phyloP scores from a whole-genome alignment of 1,140 invertebrate species.

The Pararge aegeria region DNA sequence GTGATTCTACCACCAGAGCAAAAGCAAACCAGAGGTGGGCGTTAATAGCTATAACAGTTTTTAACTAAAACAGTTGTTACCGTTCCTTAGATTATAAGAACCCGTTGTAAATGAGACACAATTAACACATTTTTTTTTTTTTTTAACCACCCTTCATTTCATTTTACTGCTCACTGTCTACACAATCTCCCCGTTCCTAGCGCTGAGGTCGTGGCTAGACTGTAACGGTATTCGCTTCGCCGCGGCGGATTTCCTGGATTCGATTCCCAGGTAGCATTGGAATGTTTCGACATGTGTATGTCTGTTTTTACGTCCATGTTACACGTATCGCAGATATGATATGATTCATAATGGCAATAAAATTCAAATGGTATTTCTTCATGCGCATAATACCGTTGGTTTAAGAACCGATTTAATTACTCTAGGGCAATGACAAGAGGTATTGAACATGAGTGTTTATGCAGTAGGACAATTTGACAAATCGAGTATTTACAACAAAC shows the following conservation, averaged over 20 bases:
- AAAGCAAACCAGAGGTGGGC: too few species aligned
- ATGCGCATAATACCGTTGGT: neutral
- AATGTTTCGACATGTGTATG: slow-evolving; percentile 34
- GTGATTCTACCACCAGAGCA: too few species aligned
- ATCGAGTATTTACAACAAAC: too few species aligned
- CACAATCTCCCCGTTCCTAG: neutral
- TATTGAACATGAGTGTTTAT: too few species aligned
- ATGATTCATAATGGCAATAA: neutral
- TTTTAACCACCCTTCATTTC: too few species aligned
- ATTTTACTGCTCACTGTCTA: too few species aligned
- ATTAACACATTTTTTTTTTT: too few species aligned
- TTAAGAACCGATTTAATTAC: neutral
- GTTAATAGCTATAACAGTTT: too few species aligned
- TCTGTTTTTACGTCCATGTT: slow-evolving; percentile 10
- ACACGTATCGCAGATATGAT: neutral
- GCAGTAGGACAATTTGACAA: too few species aligned
- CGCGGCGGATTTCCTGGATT: slow-evolving; percentile 65
- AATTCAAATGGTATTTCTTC: neutral
- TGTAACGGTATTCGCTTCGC: slow-evolving; percentile 36
- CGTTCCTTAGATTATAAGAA: too few species aligned
- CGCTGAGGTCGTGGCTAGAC: neutral
- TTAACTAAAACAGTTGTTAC: too few species aligned
- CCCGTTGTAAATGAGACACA: too few species aligned
- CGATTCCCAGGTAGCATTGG: slow-evolving; percentile 51
- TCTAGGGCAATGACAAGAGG: neutral